These are phyloP conservation scores for Corythornis leucogaster DNA, from an alignment of 2,797 vertebrate species.

Conservation along the genomic window DNA sequence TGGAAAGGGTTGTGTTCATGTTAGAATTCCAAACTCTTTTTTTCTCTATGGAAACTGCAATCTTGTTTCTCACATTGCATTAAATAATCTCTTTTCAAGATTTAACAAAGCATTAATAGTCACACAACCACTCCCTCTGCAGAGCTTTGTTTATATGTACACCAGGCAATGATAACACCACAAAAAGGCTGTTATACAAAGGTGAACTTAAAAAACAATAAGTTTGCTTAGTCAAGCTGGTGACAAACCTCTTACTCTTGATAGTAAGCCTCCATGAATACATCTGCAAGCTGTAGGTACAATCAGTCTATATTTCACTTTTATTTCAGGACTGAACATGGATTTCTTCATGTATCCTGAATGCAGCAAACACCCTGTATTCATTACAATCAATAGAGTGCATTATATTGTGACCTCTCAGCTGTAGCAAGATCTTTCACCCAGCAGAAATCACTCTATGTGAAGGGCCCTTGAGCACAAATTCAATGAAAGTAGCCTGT, in stretches of 20 bases:
- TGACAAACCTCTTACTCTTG: not conserved
- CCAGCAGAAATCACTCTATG: conserved; percentile 71
- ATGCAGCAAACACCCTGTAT: conserved; percentile 36
- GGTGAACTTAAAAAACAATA: not conserved
- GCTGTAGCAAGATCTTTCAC: conserved; percentile 73
- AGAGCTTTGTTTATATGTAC: not conserved
- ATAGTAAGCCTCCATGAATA: not conserved
- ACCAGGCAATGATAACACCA: not conserved
- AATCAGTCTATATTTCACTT: not conserved
- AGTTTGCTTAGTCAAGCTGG: not conserved
- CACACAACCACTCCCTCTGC: not conserved
- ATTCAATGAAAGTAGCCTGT: conserved; percentile 79
- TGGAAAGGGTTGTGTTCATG: not conserved
- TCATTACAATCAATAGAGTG: conserved; percentile 62
- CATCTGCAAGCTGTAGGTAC: not conserved
- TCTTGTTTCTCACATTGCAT: not conserved
- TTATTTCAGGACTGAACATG: conserved; percentile 16
- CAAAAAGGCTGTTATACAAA: not conserved
- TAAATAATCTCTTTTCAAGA: not conserved
- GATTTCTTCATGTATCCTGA: conserved; percentile 21
- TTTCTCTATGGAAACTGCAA: not conserved
- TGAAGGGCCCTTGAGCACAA: conserved; percentile 77
- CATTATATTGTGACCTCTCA: conserved; percentile 69
- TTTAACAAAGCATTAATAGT: not conserved
- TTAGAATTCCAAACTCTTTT: not conserved